Evolutionary conservation across 2,797 vertebrate genomes (phyloP), one percentile per base, ranked within the genome.

Genomic region (Salarias fasciatus): DNA sequence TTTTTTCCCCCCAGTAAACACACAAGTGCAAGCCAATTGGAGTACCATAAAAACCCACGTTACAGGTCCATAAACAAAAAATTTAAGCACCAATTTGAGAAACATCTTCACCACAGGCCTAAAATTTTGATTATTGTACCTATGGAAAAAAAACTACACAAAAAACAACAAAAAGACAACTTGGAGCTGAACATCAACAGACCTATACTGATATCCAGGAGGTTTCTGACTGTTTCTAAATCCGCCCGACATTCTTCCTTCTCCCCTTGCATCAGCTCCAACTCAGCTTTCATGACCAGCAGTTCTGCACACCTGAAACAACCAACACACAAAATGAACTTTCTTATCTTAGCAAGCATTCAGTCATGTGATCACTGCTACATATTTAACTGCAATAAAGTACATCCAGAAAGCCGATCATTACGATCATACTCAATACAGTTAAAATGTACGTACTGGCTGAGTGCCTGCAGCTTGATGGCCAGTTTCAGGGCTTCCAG

Each of bases 401-500:
- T n/a, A n/a, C n/a, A n/a, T n/a, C n/a, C n/a, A n/a, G n/a, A 24
- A 24, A 24, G 18, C 18, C 2, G 18, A 24, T 24, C 24, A 24
- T 24, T 24, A 24, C 3, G 48, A 50, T 38, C 65, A 2, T 53
- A 43, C 2, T n/a, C 7, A 38, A 3, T 35, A 45, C 2, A 0
- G 40, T 45, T 11, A 13, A 43, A 8, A 49, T 62, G 24, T 43
- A 60, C 61, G 86, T 88, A 97, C 97, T 91, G 93, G 57, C 89
- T 89, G 3, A 92, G 87, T 9, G 93, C 87, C 59, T 97, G 95
- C 10, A 99, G 88, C 56, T 95, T 97, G 30, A 87, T 91, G 6
- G 95, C 92, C 51, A 99, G 85, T 84, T 94, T 95, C 44, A 97
- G 84, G 4, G 95, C 94, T 81, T 99, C 96, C n/a, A 95, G 71